Percentiles rank a stretch among this genome's conserved stretches.
These are phyloP conservation scores for Cherax destructor DNA, from an alignment of 1,140 invertebrate species.

Conservation along the genomic window DNA sequence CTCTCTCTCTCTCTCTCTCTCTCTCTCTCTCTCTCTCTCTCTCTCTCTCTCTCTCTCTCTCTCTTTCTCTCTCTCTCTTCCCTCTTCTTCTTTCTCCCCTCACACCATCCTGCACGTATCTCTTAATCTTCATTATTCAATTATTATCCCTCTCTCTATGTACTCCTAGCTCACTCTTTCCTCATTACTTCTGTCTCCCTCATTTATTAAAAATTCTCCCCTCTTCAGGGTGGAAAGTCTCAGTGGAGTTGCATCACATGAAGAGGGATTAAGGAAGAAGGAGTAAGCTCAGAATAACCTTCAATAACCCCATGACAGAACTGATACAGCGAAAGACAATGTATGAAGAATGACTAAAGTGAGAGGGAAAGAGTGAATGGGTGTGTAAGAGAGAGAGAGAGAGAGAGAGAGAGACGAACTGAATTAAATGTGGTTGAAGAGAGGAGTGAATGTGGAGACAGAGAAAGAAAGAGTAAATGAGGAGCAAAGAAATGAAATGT, in stretches of 20 bases:
- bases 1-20: slow-evolving; percentile 20
- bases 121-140: not conserved
- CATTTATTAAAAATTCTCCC: not conserved
- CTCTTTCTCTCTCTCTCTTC: not conserved
- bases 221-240: not conserved
- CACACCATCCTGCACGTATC: not conserved
- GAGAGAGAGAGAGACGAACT: not conserved
- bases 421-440: too few relatives aligned
- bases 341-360: too few relatives aligned
- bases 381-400: not conserved
- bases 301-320: too few relatives aligned
- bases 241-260: too few relatives aligned
- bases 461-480: not conserved
- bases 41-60: slow-evolving; percentile 4
- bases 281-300: too few relatives aligned
- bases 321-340: too few relatives aligned
- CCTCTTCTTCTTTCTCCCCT: not conserved
- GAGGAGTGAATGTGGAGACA: not conserved
- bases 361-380: not conserved
- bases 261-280: too few relatives aligned
- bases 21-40: slow-evolving; percentile 39
- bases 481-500: too few relatives aligned
- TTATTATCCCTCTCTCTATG: not conserved
- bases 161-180: not conserved
- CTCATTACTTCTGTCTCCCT: not conserved